phyloP scores from a whole-genome alignment of 2,888 invertebrate species.

The Zele albiditarsus region DNA sequence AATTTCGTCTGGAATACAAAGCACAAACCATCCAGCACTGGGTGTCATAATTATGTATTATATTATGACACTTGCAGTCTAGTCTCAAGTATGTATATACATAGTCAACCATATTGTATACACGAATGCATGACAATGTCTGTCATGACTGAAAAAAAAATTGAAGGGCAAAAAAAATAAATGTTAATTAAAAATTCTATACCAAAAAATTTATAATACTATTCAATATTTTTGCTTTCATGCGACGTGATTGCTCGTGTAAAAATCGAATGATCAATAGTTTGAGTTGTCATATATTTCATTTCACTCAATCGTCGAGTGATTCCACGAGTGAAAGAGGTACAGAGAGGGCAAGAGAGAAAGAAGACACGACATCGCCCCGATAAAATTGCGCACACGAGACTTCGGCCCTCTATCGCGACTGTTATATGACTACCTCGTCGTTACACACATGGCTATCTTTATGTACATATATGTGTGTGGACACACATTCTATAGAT shows the following conservation, averaged over 20 bases:
- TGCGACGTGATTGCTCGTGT: not conserved
- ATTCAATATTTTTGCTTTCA: too few species aligned
- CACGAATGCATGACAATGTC: too few species aligned
- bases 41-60: not conserved
- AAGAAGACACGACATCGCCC: not conserved
- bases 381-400: slow-evolving; percentile 16
- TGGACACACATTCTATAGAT: not conserved
- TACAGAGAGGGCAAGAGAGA: not conserved
- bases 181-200: too few species aligned
- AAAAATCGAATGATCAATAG: not conserved
- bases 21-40: not conserved
- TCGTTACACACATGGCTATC: not conserved
- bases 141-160: too few species aligned
- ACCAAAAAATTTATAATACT: too few species aligned
- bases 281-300: not conserved
- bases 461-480: not conserved
- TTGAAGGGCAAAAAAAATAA: too few species aligned
- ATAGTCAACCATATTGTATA: too few species aligned
- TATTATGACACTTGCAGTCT: not conserved
- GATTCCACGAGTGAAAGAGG: not conserved
- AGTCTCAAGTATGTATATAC: not conserved
- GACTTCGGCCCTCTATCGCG: not conserved
- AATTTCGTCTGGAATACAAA: slow-evolving; percentile 17
- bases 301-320: not conserved
- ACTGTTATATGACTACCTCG: slow-evolving; percentile 5